These are phyloP conservation scores for Gobiocypris rarus DNA, from an alignment of 2,113 vertebrate genomes.

Conservation along the genomic window DNA sequence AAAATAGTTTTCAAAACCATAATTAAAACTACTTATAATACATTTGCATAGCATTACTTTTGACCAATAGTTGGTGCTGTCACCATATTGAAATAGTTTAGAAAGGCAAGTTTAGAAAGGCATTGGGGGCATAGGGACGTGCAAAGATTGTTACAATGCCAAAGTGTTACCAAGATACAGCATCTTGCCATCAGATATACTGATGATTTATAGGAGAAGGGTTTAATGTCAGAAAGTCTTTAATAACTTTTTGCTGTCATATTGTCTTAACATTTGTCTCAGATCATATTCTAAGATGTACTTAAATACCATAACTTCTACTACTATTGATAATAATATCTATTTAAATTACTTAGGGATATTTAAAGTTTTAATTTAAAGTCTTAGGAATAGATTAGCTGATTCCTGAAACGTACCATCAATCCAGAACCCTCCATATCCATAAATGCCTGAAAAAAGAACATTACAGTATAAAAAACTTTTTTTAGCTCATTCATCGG, in stretches of 20 bases:
- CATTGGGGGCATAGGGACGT: neutral
- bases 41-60: no score
- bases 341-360: neutral
- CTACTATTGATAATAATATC: neutral
- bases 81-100: no score
- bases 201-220: neutral
- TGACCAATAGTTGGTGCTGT: no score
- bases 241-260: no score
- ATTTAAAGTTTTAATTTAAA: no score
- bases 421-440: conserved; percentile 97
- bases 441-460: conserved; percentile 81
- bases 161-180: neutral
- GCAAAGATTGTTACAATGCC: neutral
- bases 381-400: neutral
- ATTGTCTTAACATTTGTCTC: no score
- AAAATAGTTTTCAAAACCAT: no score
- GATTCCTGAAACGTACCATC: conserved; percentile 64
- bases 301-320: neutral
- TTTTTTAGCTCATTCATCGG: neutral
- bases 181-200: neutral
- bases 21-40: no score
- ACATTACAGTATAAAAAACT: conserved; percentile 4
- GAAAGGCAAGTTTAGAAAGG: no score
- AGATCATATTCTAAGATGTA: no score
- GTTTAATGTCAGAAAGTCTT: neutral